phyloP scores from a whole-genome alignment of 2,113 vertebrate species.

The Acanthochromis polyacanthus region DNA sequence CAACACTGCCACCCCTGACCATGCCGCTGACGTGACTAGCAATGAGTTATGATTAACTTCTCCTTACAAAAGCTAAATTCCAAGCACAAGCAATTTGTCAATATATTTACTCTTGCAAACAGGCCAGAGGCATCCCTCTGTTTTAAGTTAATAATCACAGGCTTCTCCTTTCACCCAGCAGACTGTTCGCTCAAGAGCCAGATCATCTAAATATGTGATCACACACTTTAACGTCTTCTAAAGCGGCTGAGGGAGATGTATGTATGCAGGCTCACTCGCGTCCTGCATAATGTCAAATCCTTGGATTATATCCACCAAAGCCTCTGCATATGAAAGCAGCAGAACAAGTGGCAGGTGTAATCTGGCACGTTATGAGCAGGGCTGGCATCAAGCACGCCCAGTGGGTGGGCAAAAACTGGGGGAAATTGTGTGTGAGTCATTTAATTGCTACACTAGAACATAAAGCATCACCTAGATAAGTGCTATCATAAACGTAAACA shows the following conservation, averaged over 20 bases:
- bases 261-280: slow-evolving; percentile 35
- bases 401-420: slow-evolving; percentile 37
- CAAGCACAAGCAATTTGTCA: neutral
- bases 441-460: slow-evolving; percentile 54
- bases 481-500: slow-evolving; percentile 41
- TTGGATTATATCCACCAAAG: slow-evolving; percentile 81
- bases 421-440: slow-evolving; percentile 47
- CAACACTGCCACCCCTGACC: neutral
- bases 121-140: neutral
- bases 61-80: slow-evolving; percentile 10
- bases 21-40: neutral
- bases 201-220: slow-evolving; percentile 53
- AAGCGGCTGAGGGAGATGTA: slow-evolving; percentile 34
- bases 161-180: slow-evolving; percentile 42
- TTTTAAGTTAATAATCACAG: slow-evolving; percentile 7
- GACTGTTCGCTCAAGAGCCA: slow-evolving; percentile 12
- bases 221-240: slow-evolving; percentile 43
- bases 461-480: slow-evolving; percentile 30
- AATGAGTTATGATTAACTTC: neutral
- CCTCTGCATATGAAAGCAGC: slow-evolving; percentile 67
- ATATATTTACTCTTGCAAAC: neutral
- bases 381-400: slow-evolving; percentile 39
- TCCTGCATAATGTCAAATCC: slow-evolving; percentile 71
- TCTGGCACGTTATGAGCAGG: slow-evolving; percentile 72
- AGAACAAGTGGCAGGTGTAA: slow-evolving; percentile 78